Conservation (phyloP, 2,888 invertebrate species). For the Drosophila vallismaia region DNA sequence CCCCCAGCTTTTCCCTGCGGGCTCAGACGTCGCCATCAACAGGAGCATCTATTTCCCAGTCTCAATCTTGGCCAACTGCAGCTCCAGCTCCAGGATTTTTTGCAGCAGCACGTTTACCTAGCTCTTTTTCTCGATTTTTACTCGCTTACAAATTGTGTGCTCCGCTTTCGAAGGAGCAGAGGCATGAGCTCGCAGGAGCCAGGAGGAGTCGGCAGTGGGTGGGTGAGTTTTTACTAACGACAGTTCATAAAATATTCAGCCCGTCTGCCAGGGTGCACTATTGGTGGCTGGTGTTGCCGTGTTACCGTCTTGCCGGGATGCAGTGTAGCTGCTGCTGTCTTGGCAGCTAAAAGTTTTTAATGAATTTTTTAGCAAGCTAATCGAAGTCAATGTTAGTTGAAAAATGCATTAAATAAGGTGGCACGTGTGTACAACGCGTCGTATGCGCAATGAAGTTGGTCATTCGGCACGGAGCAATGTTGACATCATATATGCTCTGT, state of each 20-base stretch:
- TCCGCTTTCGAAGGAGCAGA: conserved; percentile 38
- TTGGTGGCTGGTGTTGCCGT: not conserved
- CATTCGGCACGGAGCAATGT: not conserved
- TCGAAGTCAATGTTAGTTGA: conserved; percentile 71
- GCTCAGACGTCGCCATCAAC: conserved; percentile 75
- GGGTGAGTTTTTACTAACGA: conserved; percentile 63
- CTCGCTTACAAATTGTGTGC: conserved; percentile 67
- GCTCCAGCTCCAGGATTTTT: conserved; percentile 43
- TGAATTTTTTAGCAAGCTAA: conserved; percentile 75
- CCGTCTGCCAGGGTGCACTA: conserved; percentile 48
- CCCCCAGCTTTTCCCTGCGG: conserved; percentile 55
- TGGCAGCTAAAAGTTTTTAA: conserved; percentile 73
- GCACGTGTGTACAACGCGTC: conserved; percentile 39
- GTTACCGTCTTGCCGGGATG: not conserved
- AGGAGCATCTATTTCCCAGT: conserved; percentile 61
- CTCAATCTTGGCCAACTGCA: conserved; percentile 55
- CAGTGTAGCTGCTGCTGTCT: conserved; percentile 27
- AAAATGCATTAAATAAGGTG: conserved; percentile 67
- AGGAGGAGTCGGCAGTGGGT: not conserved
- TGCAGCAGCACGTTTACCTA: conserved; percentile 50
- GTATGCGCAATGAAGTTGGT: conserved; percentile 49
- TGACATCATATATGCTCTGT: not conserved
- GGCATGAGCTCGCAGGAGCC: not conserved
- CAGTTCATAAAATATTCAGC: conserved; percentile 75
- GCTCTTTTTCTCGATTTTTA: conserved; percentile 27